These are phyloP conservation scores for Melanogrammus aeglefinus DNA, from an alignment of 2,797 vertebrate genomes.

Conservation along the genomic window DNA sequence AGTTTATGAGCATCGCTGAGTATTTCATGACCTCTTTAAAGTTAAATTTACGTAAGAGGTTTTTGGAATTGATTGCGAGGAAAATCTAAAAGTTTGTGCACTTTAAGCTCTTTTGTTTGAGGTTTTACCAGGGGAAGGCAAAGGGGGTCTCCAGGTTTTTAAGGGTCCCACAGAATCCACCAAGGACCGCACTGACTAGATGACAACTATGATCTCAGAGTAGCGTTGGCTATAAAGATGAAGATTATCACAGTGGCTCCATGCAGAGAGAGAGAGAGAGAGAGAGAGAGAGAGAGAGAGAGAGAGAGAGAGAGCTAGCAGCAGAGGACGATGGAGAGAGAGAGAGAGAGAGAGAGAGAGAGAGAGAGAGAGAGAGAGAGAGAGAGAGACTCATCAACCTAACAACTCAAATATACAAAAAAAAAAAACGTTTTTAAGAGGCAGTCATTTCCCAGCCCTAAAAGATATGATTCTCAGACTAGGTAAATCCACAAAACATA, in stretches of 20 bases:
- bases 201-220: constrained; percentile 82
- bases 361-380: constrained; percentile 3
- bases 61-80: not conserved
- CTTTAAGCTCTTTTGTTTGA: not conserved
- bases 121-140: not conserved
- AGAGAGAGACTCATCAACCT: not conserved
- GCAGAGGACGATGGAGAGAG: no score
- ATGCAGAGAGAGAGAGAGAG: constrained; percentile 32
- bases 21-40: not conserved
- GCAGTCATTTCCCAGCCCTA: constrained; percentile 77
- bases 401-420: constrained; percentile 71
- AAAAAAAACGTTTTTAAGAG: constrained; percentile 81
- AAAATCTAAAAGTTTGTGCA: not conserved
- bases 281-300: constrained; percentile 1
- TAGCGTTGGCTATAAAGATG: constrained; percentile 84
- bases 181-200: constrained; percentile 71
- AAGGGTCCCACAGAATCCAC: constrained; percentile 27
- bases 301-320: not conserved
- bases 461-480: constrained; percentile 85
- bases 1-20: no score
- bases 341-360: not conserved
- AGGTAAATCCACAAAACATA: constrained; percentile 83
- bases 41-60: not conserved
- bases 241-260: constrained; percentile 84
- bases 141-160: no score